These are phyloP conservation scores for Podotricha telesiphe DNA, from an alignment of 2,888 invertebrate genomes.

Conservation along the genomic window DNA sequence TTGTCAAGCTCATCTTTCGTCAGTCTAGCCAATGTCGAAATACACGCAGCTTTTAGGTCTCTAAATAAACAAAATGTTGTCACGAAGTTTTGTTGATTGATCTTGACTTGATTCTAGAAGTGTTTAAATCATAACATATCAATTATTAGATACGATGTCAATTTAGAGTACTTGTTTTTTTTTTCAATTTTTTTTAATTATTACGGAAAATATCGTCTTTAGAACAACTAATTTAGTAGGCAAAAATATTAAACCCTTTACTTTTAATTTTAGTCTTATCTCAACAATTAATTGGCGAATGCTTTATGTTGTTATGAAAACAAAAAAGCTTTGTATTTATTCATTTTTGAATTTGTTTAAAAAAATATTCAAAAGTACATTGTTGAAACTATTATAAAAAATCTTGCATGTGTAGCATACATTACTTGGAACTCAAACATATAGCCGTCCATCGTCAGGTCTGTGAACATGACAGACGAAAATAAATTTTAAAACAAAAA, in stretches of 20 bases:
- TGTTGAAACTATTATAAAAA: conserved; percentile 16
- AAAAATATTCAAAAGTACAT: not conserved
- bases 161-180: too few species aligned
- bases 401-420: conserved; percentile 29
- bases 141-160: not conserved
- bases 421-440: conserved; percentile 54
- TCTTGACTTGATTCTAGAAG: conserved; percentile 26
- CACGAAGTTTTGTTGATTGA: conserved; percentile 52
- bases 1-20: conserved; percentile 64
- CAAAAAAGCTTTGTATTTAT: not conserved
- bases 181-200: too few species aligned
- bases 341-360: not conserved
- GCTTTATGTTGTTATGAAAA: too few species aligned
- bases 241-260: too few species aligned
- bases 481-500: conserved; percentile 65
- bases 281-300: too few species aligned
- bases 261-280: too few species aligned
- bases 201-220: too few species aligned
- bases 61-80: conserved; percentile 65
- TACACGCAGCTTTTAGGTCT: conserved; percentile 53
- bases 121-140: conserved; percentile 1
- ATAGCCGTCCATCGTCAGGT: conserved; percentile 63
- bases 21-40: conserved; percentile 56
- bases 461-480: conserved; percentile 56
- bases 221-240: too few species aligned